phyloP scores from a whole-genome alignment of 2,888 invertebrate species.

The Drosophila formosana region DNA sequence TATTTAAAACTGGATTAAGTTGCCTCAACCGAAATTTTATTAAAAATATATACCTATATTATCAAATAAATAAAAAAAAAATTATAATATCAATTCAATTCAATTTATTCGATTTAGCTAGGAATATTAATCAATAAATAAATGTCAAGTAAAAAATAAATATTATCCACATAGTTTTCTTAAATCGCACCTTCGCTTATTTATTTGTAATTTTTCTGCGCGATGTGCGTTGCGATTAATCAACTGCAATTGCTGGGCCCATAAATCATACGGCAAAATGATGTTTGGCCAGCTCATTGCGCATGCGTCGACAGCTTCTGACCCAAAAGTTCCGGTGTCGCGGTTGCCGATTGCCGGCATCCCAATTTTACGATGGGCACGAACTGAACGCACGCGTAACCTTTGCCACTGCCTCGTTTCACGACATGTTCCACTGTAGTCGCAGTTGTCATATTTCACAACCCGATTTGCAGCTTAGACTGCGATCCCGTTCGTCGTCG shows the following conservation, averaged over 20 bases:
- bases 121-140: no score
- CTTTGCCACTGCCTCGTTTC: constrained; percentile 66
- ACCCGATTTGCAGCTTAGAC: constrained; percentile 74
- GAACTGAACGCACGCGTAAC: constrained; percentile 82
- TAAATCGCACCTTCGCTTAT: background rate
- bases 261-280: constrained; percentile 60
- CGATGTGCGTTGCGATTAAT: constrained; percentile 59
- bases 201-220: background rate
- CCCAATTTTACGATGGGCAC: constrained; percentile 65
- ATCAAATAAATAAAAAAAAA: background rate
- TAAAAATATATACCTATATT: no score
- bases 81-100: background rate
- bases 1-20: no score
- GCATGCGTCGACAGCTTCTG: constrained; percentile 71
- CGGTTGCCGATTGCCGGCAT: constrained; percentile 28
- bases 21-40: no score
- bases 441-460: constrained; percentile 54
- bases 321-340: constrained; percentile 54
- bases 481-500: constrained; percentile 20
- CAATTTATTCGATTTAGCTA: no score
- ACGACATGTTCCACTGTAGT: background rate
- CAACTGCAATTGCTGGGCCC: constrained; percentile 51
- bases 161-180: no score
- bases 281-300: constrained; percentile 40
- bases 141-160: no score